Evolutionary conservation across 23 tunicate genomes (phyloP).

Genomic region (Aplidium turbinatum): DNA sequence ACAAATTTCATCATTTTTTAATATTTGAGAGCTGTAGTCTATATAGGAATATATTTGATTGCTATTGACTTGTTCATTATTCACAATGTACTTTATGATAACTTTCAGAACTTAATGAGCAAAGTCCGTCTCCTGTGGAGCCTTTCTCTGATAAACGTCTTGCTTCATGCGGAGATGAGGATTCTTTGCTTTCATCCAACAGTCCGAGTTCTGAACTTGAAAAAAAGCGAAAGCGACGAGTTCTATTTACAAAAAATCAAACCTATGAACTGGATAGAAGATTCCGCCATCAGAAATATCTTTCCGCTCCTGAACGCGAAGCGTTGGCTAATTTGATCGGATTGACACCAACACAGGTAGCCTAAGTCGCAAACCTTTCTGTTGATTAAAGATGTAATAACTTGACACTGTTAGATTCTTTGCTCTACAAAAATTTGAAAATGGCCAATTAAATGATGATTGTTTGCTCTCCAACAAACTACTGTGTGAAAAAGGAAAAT

Average conservation of each 20-base stretch:
- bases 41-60: background rate
- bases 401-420: no score
- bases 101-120: background rate
- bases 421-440: no score
- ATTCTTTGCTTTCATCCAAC: background rate
- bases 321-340: slow-evolving; percentile 75
- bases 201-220: slow-evolving; percentile 34
- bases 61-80: background rate
- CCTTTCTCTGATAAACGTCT: slow-evolving; percentile 13
- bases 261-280: slow-evolving; percentile 82
- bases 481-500: no score
- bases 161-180: slow-evolving; percentile 29
- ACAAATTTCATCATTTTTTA: no score
- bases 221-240: slow-evolving; percentile 76
- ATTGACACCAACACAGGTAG: slow-evolving; percentile 79
- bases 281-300: slow-evolving; percentile 81
- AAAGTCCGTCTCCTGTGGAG: background rate
- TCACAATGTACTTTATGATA: no score
- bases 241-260: slow-evolving; percentile 77
- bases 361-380: no score
- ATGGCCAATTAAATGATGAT: no score
- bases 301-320: slow-evolving; percentile 91
- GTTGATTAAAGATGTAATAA: no score
- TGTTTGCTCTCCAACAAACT: no score
- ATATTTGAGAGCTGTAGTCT: no score